A percentile compares a stretch with the other conserved stretches of the same genome.
phyloP scores from a whole-genome alignment of 2,797 vertebrate genomes.

The Pelobates cultripes region DNA sequence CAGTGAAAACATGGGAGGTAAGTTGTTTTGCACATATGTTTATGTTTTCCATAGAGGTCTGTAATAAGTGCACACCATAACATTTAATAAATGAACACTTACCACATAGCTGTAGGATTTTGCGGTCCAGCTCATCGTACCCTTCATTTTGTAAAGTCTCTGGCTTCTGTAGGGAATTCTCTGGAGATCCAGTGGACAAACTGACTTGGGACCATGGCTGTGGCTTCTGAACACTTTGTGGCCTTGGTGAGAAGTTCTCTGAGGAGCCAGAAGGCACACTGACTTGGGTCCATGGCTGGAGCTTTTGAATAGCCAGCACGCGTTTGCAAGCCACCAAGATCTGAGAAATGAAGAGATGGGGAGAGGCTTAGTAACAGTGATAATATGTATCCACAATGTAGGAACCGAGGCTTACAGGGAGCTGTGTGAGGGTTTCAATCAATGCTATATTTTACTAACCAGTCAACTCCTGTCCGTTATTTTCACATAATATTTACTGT shows the following conservation, averaged over 20 bases:
- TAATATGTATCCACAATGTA: background rate
- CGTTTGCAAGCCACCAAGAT: conserved; percentile 84
- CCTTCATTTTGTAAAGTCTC: conserved; percentile 65
- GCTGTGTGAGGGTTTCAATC: background rate
- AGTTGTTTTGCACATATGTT: background rate
- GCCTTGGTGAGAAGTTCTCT: conserved; percentile 62
- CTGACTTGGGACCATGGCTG: conserved; percentile 72
- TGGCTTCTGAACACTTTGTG: conserved; percentile 53
- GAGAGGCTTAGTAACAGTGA: background rate
- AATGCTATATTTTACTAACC: too few relatives aligned
- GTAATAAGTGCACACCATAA: too few relatives aligned
- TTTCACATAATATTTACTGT: too few relatives aligned
- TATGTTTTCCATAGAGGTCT: background rate
- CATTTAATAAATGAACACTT: conserved; percentile 44
- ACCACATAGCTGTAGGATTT: conserved; percentile 94
- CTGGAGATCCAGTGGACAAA: conserved; percentile 73
- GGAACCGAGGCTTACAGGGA: background rate
- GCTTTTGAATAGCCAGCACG: conserved; percentile 78
- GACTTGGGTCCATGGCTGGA: conserved; percentile 54
- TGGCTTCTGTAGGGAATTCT: conserved; percentile 71
- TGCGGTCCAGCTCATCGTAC: conserved; percentile 83
- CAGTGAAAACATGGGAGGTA: too few relatives aligned
- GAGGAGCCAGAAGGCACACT: conserved; percentile 13
- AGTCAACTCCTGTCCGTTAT: too few relatives aligned
- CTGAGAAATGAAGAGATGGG: conserved; percentile 61